Conservation (phyloP, 2,888 invertebrate species). For the Metacarcinus magister region DNA sequence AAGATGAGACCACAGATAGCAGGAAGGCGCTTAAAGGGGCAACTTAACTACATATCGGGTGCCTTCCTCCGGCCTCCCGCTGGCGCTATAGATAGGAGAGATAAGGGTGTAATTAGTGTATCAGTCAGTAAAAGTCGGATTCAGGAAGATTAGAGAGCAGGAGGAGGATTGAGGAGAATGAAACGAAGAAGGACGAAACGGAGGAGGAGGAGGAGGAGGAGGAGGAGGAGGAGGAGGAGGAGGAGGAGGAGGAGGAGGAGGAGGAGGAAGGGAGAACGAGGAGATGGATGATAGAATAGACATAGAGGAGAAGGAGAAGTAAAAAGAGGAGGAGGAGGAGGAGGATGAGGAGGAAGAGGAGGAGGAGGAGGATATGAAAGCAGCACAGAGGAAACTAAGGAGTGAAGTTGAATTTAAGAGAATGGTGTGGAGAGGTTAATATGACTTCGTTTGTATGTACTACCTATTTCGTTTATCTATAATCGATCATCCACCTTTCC, state of each 20-base stretch:
- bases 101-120: slow-evolving; percentile 38
- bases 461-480: neutral
- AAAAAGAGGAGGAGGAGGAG: neutral
- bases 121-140: slow-evolving; percentile 48
- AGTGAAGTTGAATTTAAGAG: neutral
- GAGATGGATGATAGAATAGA: neutral
- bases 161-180: slow-evolving; percentile 16
- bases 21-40: neutral
- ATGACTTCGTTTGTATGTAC: neutral
- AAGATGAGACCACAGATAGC: neutral
- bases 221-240: slow-evolving; percentile 7
- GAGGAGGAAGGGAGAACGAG: too few relatives aligned
- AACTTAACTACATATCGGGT: neutral
- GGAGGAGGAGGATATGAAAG: neutral
- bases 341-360: neutral
- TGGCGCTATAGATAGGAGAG: neutral
- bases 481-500: neutral
- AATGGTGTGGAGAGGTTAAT: neutral
- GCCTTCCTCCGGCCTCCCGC: neutral
- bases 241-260: neutral
- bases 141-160: slow-evolving; percentile 33
- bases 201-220: slow-evolving; percentile 6
- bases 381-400: neutral
- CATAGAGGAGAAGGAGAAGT: neutral
- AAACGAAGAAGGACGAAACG: neutral